A percentile compares a stretch with the other conserved stretches of the same genome.
phyloP scores from a whole-genome alignment of 92 coral and sea anemone genomes.

The Epizoanthus scotinus region DNA sequence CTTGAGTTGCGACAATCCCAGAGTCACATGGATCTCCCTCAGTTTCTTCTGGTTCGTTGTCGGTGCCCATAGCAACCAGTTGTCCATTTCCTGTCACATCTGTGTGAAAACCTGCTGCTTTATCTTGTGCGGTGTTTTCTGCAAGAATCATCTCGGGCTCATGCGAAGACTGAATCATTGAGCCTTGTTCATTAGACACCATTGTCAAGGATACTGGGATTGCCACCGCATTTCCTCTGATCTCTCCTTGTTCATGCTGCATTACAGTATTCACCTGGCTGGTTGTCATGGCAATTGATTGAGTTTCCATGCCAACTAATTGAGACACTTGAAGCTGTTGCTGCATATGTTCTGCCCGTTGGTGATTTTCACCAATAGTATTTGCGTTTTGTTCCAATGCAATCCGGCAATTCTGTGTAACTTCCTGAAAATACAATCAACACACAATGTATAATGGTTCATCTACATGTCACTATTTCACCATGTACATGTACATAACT shows the following conservation, averaged over 20 bases:
- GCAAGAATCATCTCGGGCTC: neutral
- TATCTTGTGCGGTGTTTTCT: neutral
- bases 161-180: neutral
- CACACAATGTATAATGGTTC: too few relatives aligned
- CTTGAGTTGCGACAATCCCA: neutral
- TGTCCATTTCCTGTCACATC: slow-evolving; percentile 8
- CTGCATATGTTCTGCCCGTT: slow-evolving; percentile 11
- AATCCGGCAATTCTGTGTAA: slow-evolving; percentile 3
- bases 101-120: neutral
- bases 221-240: slow-evolving; percentile 23
- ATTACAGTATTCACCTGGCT: slow-evolving; percentile 23
- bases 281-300: slow-evolving; percentile 26
- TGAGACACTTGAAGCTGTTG: slow-evolving; percentile 10
- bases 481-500: too few relatives aligned
- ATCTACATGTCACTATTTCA: too few relatives aligned
- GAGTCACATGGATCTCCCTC: neutral
- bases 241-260: neutral
- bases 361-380: neutral
- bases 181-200: slow-evolving; percentile 1
- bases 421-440: neutral
- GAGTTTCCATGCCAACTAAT: slow-evolving; percentile 26
- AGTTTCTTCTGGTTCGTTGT: neutral
- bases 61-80: slow-evolving; percentile 18
- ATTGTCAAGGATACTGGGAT: slow-evolving; percentile 24
- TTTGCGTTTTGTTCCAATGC: neutral